Conservation (phyloP, 30 jellyfish, hydroid and myxozoan genomes). For the Morbakka virulenta region DNA sequence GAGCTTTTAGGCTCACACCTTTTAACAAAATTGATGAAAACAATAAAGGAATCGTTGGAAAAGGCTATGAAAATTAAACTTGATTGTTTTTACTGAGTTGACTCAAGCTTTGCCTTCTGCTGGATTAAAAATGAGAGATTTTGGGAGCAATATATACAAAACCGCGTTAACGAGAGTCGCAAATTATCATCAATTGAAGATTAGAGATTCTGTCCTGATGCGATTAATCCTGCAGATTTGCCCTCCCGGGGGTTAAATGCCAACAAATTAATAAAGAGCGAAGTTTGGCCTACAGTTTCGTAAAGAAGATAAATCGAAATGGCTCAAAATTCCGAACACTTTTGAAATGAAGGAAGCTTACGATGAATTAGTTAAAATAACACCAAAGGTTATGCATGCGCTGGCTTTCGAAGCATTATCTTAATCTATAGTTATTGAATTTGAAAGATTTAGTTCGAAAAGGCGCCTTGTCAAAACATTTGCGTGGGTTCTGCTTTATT, state of each 20-base stretch:
- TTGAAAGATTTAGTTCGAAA: no score
- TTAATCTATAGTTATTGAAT: no score
- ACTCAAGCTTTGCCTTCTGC: background rate
- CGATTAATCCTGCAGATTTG: background rate
- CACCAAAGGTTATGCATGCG: no score
- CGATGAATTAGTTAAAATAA: no score
- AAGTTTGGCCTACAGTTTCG: background rate
- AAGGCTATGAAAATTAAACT: background rate
- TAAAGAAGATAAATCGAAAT: background rate
- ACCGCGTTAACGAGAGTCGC: no score
- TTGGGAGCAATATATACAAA: no score
- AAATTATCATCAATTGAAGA: no score
- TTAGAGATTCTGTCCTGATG: background rate
- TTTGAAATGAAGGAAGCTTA: no score
- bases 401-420: no score
- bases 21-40: background rate
- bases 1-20: conserved; percentile 2
- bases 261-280: background rate
- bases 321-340: no score
- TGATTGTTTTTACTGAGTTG: background rate
- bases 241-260: background rate
- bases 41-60: background rate
- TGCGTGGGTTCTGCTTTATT: no score
- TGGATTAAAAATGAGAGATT: background rate
- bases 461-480: no score